phyloP scores from a whole-genome alignment of 2,888 invertebrate species.

The Phengaris alcon region DNA sequence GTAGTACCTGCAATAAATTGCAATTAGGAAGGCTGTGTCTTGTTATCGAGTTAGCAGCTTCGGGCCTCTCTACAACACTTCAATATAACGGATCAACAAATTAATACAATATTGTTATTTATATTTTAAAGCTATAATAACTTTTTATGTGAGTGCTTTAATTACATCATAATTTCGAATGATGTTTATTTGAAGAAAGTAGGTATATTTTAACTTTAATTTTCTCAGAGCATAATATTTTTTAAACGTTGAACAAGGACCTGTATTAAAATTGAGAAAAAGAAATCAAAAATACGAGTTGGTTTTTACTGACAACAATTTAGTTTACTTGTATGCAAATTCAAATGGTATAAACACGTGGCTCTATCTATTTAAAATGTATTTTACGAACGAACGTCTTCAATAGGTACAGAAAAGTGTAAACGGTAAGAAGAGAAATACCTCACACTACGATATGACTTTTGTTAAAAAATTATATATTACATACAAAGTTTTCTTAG shows the following conservation, averaged over 20 bases:
- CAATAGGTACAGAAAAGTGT: neutral
- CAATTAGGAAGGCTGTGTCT: slow-evolving; percentile 78
- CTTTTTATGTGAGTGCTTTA: neutral
- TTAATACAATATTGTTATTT: slow-evolving; percentile 48
- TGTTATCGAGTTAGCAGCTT: slow-evolving; percentile 78
- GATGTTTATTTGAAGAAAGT: no score
- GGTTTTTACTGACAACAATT: no score
- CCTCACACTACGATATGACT: neutral
- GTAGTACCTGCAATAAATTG: slow-evolving; percentile 79
- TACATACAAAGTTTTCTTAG: neutral
- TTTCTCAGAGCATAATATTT: neutral
- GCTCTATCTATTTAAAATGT: no score
- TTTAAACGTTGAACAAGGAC: neutral
- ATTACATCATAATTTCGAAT: no score
- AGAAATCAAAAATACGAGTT: neutral
- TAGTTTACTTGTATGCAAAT: no score
- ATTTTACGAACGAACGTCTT: no score
- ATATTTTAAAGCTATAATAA: neutral
- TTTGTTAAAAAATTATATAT: slow-evolving; percentile 6
- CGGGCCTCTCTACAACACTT: slow-evolving; percentile 60
- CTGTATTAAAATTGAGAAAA: neutral
- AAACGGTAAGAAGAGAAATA: neutral
- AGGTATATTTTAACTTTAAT: neutral
- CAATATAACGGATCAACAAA: slow-evolving; percentile 56
- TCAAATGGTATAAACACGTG: no score